phyloP scores from a whole-genome alignment of 1,140 invertebrate genomes.

The Globodera ellingtonae region DNA sequence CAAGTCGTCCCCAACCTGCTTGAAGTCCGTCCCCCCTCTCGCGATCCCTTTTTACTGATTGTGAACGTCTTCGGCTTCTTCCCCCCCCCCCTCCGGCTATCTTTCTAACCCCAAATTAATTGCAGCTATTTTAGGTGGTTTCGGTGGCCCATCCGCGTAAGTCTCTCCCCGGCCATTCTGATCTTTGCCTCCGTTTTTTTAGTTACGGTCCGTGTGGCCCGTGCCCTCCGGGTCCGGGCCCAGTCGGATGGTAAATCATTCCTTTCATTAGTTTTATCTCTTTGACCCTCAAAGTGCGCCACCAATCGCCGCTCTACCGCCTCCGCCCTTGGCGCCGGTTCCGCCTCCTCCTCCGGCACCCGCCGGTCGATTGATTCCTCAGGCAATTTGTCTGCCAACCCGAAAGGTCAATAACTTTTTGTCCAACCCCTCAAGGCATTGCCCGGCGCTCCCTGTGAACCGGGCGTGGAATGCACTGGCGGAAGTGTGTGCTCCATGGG shows the following conservation, averaged over 20 bases:
- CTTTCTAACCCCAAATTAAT: no score
- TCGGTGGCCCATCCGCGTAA: not conserved
- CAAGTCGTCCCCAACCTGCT: not conserved
- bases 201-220: constrained; percentile 6
- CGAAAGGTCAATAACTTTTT: constrained; percentile 9
- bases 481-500: constrained; percentile 57
- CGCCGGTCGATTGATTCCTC: constrained; percentile 58
- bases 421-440: constrained; percentile 44
- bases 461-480: constrained; percentile 61
- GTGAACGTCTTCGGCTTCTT: not conserved
- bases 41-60: not conserved
- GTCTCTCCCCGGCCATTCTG: not conserved
- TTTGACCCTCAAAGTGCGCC: not conserved
- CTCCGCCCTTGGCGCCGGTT: not conserved
- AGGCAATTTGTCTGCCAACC: constrained; percentile 24
- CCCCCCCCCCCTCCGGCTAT: not conserved
- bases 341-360: constrained; percentile 31
- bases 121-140: not conserved
- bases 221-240: not conserved
- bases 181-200: not conserved
- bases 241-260: constrained; percentile 4
- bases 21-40: not conserved
- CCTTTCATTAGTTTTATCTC: not conserved
- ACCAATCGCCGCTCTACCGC: constrained; percentile 3
- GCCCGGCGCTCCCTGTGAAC: constrained; percentile 60